Conservation (phyloP, 2,113 vertebrate genomes). For the Laticauda laticaudata region DNA sequence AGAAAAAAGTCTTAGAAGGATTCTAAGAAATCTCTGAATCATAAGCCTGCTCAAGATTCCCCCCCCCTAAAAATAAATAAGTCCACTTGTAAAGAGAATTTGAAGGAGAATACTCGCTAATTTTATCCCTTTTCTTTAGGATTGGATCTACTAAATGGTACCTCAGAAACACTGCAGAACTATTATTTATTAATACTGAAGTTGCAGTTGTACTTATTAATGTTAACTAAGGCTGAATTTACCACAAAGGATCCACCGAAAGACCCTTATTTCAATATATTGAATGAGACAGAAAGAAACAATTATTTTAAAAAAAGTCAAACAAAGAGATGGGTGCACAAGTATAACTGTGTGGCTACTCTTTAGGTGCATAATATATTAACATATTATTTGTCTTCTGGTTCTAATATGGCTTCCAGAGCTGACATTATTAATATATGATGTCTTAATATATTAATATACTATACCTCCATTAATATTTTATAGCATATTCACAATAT, state of each 20-base stretch:
- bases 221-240: background rate
- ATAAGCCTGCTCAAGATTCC: background rate
- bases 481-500: background rate
- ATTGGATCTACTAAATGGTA: background rate
- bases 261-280: background rate
- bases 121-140: background rate
- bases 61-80: background rate
- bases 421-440: background rate
- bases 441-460: background rate
- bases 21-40: background rate
- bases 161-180: background rate
- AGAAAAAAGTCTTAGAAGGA: background rate
- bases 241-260: background rate
- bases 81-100: background rate
- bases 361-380: background rate
- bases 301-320: background rate
- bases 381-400: background rate
- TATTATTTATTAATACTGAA: background rate
- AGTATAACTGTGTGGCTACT: background rate
- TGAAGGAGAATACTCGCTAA: background rate
- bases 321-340: rapidly evolving
- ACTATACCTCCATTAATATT: background rate
- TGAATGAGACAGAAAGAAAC: background rate
- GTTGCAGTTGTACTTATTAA: background rate
- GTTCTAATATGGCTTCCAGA: too few species aligned